Conservation (phyloP, 2,888 invertebrate genomes). For the Trichopria drosophilae region DNA sequence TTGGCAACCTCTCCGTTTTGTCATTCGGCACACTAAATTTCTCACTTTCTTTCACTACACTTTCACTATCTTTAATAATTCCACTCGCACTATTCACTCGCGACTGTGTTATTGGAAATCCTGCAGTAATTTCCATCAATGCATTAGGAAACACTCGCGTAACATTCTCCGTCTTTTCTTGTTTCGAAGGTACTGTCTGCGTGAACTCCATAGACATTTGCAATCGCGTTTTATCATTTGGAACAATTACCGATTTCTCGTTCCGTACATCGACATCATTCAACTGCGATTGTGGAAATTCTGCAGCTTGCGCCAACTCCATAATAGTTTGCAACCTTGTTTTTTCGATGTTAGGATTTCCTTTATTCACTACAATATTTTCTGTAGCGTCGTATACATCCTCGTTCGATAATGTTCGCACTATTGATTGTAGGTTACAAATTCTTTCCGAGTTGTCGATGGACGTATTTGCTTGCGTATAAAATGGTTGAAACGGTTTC, state of each 20-base stretch:
- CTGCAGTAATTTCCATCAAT: conserved; percentile 30
- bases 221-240: conserved; percentile 11
- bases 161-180: background rate
- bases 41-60: background rate
- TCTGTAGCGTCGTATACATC: too few species aligned
- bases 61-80: background rate
- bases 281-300: too few species aligned
- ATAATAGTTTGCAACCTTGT: too few species aligned
- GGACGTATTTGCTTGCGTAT: conserved; percentile 16
- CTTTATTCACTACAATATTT: too few species aligned
- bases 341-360: too few species aligned
- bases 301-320: conserved; percentile 20
- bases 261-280: too few species aligned
- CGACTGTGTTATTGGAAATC: conserved; percentile 11
- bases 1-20: conserved; percentile 7
- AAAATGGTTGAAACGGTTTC: too few species aligned
- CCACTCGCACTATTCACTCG: too few species aligned
- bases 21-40: background rate
- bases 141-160: conserved; percentile 10
- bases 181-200: background rate
- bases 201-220: conserved; percentile 8
- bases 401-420: too few species aligned
- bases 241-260: too few species aligned
- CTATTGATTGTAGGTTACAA: too few species aligned
- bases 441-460: too few species aligned